Evolutionary conservation across 2,888 invertebrate species (phyloP), one percentile per base, ranked within the genome.

Genomic region (Dryococelus australis): DNA sequence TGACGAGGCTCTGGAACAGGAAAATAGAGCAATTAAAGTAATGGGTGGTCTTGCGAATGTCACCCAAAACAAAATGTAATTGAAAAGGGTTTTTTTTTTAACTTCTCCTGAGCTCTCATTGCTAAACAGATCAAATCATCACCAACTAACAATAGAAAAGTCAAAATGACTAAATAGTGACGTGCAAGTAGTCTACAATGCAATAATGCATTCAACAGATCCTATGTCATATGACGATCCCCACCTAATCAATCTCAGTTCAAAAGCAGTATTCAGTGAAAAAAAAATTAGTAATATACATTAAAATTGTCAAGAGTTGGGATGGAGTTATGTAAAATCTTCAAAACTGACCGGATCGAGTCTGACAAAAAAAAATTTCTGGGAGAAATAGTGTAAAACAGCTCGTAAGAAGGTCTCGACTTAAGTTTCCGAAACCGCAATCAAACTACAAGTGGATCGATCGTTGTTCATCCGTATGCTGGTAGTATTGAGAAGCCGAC

Each of bases 21-120:
- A 85, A 43, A 85, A 85, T 53, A 85, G 53, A 85, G 53, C 47
- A 43, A 85, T 85, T 3, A 43, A 85, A 27, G 85, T 47, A 47
- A 20, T 24, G n/a, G 47, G 51, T 28, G 85, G 85, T 65, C 2
- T 85, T 4, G 65, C 26, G n/a, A 65, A 65, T 85, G 27, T 85
- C 24, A 43, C 85, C 27, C 27, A 43, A 43, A 27, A 47, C 12
- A 43, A 43, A 28, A 35, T 24, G 28, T 6, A 35, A 84, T n/a
- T 43, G 47, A 3, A 13, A 20, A 43, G 84, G 9, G n/a, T n/a
- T n/a, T 24, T 0, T 0, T 28, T 84, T 47, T 84, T 4, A 35
- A 84, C 13, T 13, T 43, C 85, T 43, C 85, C 85, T 43, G 85
- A 84, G 28, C 43, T 84, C 27, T 43, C 28, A 16, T 26, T 84